phyloP scores from a whole-genome alignment of 2,113 vertebrate genomes.

The Falcunculus frontatus region DNA sequence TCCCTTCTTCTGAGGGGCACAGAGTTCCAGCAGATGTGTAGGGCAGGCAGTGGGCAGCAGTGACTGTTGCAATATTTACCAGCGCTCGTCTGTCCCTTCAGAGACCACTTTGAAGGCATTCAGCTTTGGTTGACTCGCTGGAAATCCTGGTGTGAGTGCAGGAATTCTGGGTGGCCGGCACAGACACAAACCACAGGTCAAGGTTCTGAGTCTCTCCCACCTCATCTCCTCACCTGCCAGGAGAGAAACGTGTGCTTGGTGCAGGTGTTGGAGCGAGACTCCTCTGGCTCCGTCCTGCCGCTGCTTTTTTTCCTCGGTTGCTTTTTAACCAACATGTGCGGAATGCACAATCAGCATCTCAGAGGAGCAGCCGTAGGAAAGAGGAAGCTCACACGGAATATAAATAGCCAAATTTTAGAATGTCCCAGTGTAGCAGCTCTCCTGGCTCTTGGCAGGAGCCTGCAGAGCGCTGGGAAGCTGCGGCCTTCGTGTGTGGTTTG shows the following conservation, averaged over 20 bases:
- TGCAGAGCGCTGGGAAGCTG: not conserved
- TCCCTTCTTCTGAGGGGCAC: not conserved
- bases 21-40: not conserved
- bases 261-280: not conserved
- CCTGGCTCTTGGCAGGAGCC: not conserved
- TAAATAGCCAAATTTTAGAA: constrained; percentile 17
- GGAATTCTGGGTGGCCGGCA: not conserved
- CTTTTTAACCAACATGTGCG: not conserved
- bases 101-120: not conserved
- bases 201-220: not conserved
- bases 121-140: not conserved
- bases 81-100: not conserved
- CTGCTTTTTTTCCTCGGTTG: not conserved
- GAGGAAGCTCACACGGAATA: constrained; percentile 19
- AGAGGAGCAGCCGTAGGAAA: not conserved
- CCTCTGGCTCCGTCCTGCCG: not conserved
- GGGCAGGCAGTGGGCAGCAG: not conserved
- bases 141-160: not conserved
- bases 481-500: not conserved
- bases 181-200: fast-evolving
- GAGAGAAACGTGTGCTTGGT: fast-evolving
- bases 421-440: constrained; percentile 6
- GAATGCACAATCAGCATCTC: constrained; percentile 37
- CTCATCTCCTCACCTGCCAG: not conserved
- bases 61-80: not conserved